phyloP scores from a whole-genome alignment of 2,888 invertebrate genomes.

The Zygogramma bicolorata region DNA sequence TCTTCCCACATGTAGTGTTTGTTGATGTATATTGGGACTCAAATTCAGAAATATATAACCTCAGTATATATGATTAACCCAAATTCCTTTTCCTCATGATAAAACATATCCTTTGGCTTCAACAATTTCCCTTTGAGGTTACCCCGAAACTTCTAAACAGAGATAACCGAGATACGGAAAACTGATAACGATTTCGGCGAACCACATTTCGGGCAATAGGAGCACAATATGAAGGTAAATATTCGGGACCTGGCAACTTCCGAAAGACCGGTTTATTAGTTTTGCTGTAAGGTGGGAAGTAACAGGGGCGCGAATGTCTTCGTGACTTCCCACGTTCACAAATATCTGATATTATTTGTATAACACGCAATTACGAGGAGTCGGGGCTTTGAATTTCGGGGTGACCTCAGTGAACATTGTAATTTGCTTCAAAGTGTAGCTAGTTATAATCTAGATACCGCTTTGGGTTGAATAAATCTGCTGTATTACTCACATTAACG shows the following conservation, averaged over 20 bases:
- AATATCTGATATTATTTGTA: not conserved
- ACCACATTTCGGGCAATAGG: conserved; percentile 26
- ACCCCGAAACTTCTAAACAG: conserved; percentile 34
- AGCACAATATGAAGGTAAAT: conserved; percentile 16
- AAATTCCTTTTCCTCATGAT: not conserved
- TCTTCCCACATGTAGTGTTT: too few relatives aligned
- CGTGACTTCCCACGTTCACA: not conserved
- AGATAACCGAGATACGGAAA: conserved; percentile 36
- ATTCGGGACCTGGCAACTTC: not conserved
- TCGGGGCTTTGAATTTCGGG: not conserved
- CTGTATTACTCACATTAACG: too few relatives aligned
- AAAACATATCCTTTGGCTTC: not conserved
- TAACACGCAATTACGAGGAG: not conserved
- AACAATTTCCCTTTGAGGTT: not conserved
- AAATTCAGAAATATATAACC: not conserved
- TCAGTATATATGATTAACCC: not conserved
- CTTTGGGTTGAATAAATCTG: not conserved
- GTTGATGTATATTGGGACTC: too few relatives aligned
- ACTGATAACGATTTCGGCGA: conserved; percentile 37
- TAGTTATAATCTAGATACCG: not conserved
- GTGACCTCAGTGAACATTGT: not conserved
- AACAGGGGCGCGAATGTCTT: not conserved
- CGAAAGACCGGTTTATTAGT: not conserved
- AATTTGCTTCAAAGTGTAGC: not conserved
- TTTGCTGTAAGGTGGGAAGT: not conserved